Conservation (phyloP, 2,888 invertebrate genomes). For the Zaprionus obscuricornis region DNA sequence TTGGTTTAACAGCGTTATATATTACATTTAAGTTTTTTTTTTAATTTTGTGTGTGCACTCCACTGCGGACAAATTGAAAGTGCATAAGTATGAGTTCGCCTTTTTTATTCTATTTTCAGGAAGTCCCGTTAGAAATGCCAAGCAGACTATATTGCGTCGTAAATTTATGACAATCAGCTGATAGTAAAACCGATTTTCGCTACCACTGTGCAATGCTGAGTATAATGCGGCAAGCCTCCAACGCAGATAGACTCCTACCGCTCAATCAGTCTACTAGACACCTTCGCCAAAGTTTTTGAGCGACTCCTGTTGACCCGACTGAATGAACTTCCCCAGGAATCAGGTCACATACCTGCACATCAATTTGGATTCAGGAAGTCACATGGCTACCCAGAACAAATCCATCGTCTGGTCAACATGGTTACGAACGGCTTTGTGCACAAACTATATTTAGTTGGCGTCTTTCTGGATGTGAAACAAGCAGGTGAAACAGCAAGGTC, state of each 20-base stretch:
- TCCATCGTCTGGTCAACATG: too few relatives aligned
- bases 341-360: neutral
- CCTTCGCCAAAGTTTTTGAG: neutral
- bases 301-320: too few relatives aligned
- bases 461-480: too few relatives aligned
- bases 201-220: too few relatives aligned
- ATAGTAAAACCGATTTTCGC: too few relatives aligned
- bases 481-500: too few relatives aligned
- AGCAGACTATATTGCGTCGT: neutral
- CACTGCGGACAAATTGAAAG: conserved; percentile 1
- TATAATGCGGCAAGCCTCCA: neutral
- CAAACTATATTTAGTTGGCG: neutral
- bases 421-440: neutral
- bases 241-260: neutral
- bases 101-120: conserved; percentile 7
- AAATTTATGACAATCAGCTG: too few relatives aligned
- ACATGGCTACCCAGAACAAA: too few relatives aligned
- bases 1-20: too few relatives aligned
- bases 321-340: neutral
- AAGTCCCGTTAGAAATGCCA: conserved; percentile 11
- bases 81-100: neutral
- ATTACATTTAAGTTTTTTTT: neutral
- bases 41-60: neutral
- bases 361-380: too few relatives aligned
- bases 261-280: neutral